Evolutionary conservation across 2,113 vertebrate genomes (phyloP).

Genomic region (Pelecanus crispus): DNA sequence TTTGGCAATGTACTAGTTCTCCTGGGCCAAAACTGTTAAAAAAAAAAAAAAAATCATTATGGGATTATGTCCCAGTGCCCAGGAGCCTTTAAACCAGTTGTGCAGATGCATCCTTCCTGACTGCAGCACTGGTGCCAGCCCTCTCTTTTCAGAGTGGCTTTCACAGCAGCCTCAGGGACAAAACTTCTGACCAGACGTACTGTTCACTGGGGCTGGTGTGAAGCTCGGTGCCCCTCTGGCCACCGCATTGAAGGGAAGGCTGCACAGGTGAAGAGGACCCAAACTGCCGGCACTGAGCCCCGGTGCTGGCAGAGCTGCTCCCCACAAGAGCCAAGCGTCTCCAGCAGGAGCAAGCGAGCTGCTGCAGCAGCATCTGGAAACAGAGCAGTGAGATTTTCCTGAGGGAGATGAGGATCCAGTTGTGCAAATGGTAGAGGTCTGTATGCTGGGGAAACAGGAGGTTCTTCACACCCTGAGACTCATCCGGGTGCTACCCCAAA

Average conservation of each 20-base stretch:
- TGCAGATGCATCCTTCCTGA: neutral
- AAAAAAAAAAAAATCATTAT: neutral
- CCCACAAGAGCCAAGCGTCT: neutral
- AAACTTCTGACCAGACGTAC: neutral
- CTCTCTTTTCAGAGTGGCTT: neutral
- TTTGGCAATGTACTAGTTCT: neutral
- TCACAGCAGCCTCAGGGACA: neutral
- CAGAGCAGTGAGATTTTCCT: neutral
- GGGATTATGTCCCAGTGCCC: neutral
- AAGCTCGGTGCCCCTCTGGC: neutral
- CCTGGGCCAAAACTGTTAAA: neutral
- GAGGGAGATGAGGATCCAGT: neutral
- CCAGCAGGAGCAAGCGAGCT: neutral
- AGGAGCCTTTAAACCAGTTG: neutral
- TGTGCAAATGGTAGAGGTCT: neutral
- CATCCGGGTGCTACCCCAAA: neutral
- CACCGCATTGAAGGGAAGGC: neutral
- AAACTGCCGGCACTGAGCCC: fast-evolving
- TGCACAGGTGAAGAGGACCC: neutral
- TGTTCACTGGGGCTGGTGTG: neutral
- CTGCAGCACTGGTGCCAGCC: no score
- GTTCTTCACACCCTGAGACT: neutral
- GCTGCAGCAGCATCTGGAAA: neutral
- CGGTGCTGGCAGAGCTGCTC: neutral
- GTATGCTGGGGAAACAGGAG: neutral